Conservation (phyloP, 1,140 invertebrate species). For the Ruditapes philippinarum region DNA sequence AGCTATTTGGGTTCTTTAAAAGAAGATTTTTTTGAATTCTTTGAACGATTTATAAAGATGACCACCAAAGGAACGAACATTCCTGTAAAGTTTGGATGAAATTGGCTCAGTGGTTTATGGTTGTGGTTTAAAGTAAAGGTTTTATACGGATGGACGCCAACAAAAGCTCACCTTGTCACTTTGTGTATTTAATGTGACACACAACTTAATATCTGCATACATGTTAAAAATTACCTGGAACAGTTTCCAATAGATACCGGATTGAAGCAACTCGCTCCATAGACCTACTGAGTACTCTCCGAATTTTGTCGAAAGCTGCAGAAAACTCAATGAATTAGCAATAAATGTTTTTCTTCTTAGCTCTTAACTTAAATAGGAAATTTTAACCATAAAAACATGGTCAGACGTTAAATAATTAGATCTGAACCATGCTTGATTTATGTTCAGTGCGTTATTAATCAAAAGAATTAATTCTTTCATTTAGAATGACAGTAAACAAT, state of each 20-base stretch:
- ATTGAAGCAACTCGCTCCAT: neutral
- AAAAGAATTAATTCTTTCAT: neutral
- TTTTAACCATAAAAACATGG: slow-evolving; percentile 2
- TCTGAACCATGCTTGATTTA: slow-evolving; percentile 31
- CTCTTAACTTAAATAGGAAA: neutral
- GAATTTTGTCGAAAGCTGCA: neutral
- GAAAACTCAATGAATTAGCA: neutral
- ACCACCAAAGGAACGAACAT: no score
- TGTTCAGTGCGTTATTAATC: neutral
- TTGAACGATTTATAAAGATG: no score
- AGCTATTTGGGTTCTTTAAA: no score
- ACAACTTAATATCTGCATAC: neutral
- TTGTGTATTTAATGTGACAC: neutral
- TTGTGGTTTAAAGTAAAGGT: no score
- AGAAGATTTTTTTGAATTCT: no score
- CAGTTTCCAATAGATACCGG: neutral
- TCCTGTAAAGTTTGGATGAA: no score
- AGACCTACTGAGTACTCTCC: neutral
- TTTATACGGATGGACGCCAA: no score
- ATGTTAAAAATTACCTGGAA: neutral
- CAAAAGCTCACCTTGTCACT: no score
- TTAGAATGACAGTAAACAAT: slow-evolving; percentile 30
- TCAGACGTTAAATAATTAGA: neutral
- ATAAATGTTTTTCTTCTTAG: neutral
- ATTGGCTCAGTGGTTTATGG: no score